Percentiles rank a stretch among this genome's conserved stretches.
phyloP scores from a whole-genome alignment of 1,140 invertebrate genomes.

The Bombus cullumanus region DNA sequence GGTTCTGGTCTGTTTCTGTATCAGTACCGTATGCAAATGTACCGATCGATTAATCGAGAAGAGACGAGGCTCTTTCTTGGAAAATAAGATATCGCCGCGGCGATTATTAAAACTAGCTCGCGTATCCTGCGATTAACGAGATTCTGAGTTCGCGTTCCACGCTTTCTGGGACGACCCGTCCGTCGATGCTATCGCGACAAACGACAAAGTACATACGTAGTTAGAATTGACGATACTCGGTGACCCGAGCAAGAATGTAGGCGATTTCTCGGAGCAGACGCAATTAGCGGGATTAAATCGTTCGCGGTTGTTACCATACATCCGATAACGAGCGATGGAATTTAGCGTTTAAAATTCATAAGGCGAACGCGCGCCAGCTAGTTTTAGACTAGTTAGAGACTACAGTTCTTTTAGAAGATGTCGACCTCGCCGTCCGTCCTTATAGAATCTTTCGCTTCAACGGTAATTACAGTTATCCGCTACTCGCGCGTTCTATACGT shows the following conservation, averaged over 20 bases:
- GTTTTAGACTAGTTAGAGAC: background rate
- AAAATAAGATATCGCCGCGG: background rate
- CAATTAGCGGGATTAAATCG: conserved; percentile 44
- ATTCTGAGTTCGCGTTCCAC: conserved; percentile 7
- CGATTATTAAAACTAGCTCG: background rate
- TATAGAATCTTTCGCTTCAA: conserved; percentile 2
- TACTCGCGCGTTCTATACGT: conserved; percentile 51
- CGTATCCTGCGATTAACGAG: conserved; percentile 31
- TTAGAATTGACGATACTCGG: background rate
- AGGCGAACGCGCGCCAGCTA: background rate
- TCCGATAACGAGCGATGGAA: conserved; percentile 24
- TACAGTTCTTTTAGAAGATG: background rate
- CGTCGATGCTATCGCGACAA: conserved; percentile 23
- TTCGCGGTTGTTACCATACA: background rate
- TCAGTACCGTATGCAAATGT: conserved; percentile 22
- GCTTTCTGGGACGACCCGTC: background rate
- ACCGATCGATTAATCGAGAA: conserved; percentile 32
- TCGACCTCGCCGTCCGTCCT: background rate
- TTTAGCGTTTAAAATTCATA: background rate
- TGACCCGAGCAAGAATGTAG: conserved; percentile 42
- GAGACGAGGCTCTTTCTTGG: background rate
- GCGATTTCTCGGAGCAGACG: background rate
- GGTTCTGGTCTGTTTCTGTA: background rate
- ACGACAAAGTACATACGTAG: conserved; percentile 2
- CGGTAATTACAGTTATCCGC: conserved; percentile 62